phyloP scores from a whole-genome alignment of 2,797 vertebrate species.

The Rhynchotus rufescens region DNA sequence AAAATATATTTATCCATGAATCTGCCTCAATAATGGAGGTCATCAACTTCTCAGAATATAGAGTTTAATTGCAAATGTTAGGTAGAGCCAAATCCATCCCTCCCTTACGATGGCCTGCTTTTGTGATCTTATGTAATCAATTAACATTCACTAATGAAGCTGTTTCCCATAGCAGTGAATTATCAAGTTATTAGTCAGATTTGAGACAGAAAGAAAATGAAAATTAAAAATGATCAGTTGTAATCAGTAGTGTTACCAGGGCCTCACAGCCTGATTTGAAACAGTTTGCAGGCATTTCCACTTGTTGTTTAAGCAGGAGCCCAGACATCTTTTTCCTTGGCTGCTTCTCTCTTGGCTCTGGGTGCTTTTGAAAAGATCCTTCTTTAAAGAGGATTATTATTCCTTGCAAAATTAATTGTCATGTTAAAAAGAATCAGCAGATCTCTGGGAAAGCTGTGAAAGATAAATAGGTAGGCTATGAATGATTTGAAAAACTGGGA shows the following conservation, averaged over 20 bases:
- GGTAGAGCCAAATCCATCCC: background rate
- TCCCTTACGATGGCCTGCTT: background rate
- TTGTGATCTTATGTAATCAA: background rate
- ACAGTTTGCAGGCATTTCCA: background rate
- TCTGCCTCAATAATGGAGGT: background rate
- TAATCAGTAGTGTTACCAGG: background rate
- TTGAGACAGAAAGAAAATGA: background rate
- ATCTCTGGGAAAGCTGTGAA: background rate
- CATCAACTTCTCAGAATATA: background rate
- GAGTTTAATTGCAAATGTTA: background rate
- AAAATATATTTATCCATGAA: background rate
- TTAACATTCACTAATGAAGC: background rate
- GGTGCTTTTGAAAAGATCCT: background rate
- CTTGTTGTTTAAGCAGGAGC: too few relatives aligned
- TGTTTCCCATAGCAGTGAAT: background rate
- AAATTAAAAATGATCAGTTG: background rate
- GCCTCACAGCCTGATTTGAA: background rate
- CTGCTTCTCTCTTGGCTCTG: background rate
- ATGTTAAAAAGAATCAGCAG: background rate
- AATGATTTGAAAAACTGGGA: background rate
- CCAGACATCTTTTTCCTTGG: background rate
- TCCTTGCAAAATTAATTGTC: background rate
- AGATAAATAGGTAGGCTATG: background rate
- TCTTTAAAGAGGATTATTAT: too few relatives aligned
- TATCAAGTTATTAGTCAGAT: background rate